Conservation (phyloP, 2,888 invertebrate species). For the Epinotia ramella region DNA sequence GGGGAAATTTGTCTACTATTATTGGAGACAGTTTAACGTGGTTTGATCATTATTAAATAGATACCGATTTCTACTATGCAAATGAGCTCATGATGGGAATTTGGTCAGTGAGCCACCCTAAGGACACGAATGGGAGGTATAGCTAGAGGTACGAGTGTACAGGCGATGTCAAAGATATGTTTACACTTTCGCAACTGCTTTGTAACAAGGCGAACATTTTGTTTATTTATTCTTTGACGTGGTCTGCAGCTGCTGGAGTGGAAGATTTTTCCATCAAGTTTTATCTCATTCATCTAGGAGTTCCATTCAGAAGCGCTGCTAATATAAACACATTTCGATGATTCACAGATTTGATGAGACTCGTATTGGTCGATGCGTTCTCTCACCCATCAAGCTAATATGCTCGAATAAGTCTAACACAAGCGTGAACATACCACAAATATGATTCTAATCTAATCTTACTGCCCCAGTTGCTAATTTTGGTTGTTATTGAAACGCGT, state of each 20-base stretch:
- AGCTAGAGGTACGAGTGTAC: background rate
- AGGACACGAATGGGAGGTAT: too few species aligned
- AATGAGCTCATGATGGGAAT: background rate
- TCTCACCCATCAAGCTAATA: background rate
- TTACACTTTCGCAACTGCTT: background rate
- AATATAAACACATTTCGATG: too few species aligned
- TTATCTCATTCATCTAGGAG: background rate
- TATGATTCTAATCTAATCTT: background rate
- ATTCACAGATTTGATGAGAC: too few species aligned
- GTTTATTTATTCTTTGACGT: too few species aligned
- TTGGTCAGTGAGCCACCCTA: background rate
- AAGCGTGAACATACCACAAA: background rate
- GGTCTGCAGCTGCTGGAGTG: background rate
- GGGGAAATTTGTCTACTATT: background rate
- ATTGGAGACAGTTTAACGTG: too few species aligned
- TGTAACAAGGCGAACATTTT: too few species aligned
- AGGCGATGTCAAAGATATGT: background rate
- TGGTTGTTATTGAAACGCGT: background rate
- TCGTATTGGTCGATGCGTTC: background rate
- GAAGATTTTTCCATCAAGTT: conserved; percentile 10
- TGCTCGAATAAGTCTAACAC: background rate
- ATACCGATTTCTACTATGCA: background rate
- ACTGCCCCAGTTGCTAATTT: too few species aligned
- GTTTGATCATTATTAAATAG: too few species aligned
- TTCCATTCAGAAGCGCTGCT: background rate